phyloP scores from a whole-genome alignment of 2,113 vertebrate genomes.

The Machaerirhynchus nigripectus region DNA sequence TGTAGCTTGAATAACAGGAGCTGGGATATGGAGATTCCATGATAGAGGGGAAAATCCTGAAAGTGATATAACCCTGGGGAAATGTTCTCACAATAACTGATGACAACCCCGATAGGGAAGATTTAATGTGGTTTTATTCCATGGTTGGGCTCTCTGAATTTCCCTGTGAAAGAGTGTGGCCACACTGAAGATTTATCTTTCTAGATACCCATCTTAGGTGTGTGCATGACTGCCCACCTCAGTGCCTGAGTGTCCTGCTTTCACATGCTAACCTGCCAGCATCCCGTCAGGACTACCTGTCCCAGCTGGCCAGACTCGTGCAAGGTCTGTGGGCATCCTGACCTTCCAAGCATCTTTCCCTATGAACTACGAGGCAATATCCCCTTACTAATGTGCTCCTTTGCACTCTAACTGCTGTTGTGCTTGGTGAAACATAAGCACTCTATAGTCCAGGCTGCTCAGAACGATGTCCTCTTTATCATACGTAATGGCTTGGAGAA shows the following conservation, averaged over 20 bases:
- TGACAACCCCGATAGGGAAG: neutral
- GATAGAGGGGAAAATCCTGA: neutral
- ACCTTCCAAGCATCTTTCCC: neutral
- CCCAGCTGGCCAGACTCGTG: accelerated
- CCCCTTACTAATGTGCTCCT: neutral
- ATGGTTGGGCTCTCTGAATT: neutral
- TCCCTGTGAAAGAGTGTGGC: neutral
- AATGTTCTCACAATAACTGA: neutral
- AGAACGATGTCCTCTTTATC: neutral
- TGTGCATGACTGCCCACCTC: accelerated
- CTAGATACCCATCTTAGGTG: neutral
- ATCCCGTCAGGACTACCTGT: neutral
- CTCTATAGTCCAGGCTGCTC: neutral
- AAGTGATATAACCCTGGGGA: neutral
- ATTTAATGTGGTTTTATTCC: neutral
- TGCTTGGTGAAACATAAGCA: neutral
- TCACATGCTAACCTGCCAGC: neutral
- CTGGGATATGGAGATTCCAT: neutral
- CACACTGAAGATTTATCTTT: neutral
- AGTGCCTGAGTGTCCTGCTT: neutral
- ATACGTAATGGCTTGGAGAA: neutral
- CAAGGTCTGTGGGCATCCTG: neutral
- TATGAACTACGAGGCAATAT: neutral
- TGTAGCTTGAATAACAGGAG: neutral
- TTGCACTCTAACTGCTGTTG: neutral